Evolutionary conservation across 2,888 invertebrate species (phyloP), one percentile per base, ranked within the genome.

Genomic region (Chloromyia formosa): DNA sequence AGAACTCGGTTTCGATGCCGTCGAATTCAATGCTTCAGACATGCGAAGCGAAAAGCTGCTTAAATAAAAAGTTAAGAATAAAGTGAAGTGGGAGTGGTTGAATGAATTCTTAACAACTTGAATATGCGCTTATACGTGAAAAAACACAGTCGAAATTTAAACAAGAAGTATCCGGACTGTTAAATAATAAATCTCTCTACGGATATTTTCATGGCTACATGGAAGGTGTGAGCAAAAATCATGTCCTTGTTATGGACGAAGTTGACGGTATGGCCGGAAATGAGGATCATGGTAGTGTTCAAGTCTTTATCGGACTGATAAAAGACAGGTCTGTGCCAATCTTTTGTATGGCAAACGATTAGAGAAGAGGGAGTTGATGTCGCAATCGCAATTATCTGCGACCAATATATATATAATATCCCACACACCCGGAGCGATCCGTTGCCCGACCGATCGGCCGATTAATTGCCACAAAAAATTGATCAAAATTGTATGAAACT

Each of bases 211-310:
- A 87, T 84, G 92, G 93, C 88, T 84, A 80, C 75, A 62, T 53
- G 53, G 86, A 87, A 76, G 87, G 87, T 0, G 87, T 90, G 0
- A 88, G 90, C 0, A 90, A 90, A 79, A 94, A 94, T 81, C 96
- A 96, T 82, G 96, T 96, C 14, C 86, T 99, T 9, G 89, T 99
- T n/a, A 99, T 99, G 99, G 99, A 99, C 82, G 99, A 99, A 89
- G 98, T 99, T 0, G 99, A 99, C 82, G 99, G 99, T 9, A 99
- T 99, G 98, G 95, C 97, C 0, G 98, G 98, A 1, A 99, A 98
- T 84, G 97, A 99, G 85, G 99, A 99, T 85, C 90, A 99, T 80
- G 98, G 98, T 22, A 99, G 99, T 56, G 90, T 99, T 69, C 94
- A 96, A 86, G 98, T 98, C 86, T 86, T 99, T 60, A 97, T 99